Conservation (phyloP, 1,140 invertebrate species). For the Pachyrhynchus sulphureomaculatus region DNA sequence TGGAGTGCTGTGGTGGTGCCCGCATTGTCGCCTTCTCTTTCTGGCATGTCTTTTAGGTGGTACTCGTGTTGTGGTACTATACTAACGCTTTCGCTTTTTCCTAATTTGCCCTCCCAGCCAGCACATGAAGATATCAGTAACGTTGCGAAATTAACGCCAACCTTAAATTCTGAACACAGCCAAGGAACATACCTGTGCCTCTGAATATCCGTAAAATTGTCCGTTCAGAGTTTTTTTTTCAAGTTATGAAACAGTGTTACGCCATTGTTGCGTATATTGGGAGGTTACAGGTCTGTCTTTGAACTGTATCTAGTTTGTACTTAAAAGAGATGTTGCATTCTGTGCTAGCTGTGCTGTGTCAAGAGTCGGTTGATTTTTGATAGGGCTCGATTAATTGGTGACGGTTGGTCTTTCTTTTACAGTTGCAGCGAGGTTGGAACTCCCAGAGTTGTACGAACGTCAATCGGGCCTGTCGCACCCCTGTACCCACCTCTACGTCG, state of each 20-base stretch:
- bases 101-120: slow-evolving; percentile 10
- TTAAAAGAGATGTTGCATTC: no score
- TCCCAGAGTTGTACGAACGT: slow-evolving; percentile 51
- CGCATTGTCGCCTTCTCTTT: slow-evolving; percentile 46
- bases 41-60: slow-evolving; percentile 39
- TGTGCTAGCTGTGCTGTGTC: no score
- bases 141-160: no score
- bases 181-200: no score
- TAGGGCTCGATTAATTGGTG: slow-evolving; percentile 35
- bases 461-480: slow-evolving; percentile 47
- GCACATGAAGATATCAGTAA: no score
- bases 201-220: no score
- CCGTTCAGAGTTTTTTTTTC: no score
- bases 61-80: slow-evolving; percentile 39
- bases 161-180: no score
- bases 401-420: slow-evolving; percentile 46
- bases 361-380: slow-evolving; percentile 3
- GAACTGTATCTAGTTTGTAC: no score
- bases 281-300: no score
- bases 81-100: slow-evolving; percentile 37
- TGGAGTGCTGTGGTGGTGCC: slow-evolving; percentile 51
- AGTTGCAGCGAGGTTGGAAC: slow-evolving; percentile 54
- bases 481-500: slow-evolving; percentile 49
- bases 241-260: no score
- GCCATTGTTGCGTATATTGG: no score